These are phyloP conservation scores for Tupaia chinensis DNA, from an alignment of 2,113 vertebrate genomes.

Conservation along the genomic window DNA sequence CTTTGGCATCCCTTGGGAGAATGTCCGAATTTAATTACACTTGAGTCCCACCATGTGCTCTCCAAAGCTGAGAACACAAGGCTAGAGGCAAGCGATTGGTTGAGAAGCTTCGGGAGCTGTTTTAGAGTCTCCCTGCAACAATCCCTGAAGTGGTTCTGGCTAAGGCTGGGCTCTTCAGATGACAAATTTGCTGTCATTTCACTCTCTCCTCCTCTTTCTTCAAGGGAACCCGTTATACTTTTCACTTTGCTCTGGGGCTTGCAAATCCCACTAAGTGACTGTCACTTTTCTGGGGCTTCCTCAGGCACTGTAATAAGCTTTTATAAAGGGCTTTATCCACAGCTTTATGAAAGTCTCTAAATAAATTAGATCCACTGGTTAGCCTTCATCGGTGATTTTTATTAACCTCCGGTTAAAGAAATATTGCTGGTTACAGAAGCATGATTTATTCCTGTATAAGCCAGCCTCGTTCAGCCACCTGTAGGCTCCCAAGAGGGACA, in stretches of 20 bases:
- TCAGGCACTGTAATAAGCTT: conserved; percentile 7
- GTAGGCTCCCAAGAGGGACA: fast-evolving
- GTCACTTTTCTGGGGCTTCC: background rate
- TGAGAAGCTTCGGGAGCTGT: background rate
- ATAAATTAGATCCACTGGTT: conserved; percentile 68
- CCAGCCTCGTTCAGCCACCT: background rate
- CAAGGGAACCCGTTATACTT: background rate
- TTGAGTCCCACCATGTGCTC: fast-evolving
- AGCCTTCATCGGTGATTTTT: conserved; percentile 59
- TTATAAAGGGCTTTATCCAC: conserved; percentile 34
- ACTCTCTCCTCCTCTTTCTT: background rate
- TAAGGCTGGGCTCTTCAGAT: background rate
- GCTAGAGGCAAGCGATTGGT: background rate
- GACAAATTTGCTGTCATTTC: background rate
- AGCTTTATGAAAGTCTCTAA: conserved; percentile 60
- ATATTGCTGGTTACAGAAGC: conserved; percentile 45
- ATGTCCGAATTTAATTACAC: background rate
- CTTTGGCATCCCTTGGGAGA: too few species aligned
- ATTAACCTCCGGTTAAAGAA: conserved; percentile 68
- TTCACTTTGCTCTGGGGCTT: conserved; percentile 15
- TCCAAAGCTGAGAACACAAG: fast-evolving
- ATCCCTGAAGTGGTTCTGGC: background rate
- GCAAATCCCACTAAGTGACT: background rate
- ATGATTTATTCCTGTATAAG: conserved; percentile 2
- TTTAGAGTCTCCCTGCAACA: background rate